Conservation (phyloP, 1,140 invertebrate genomes). For the Drosophila parvula region DNA sequence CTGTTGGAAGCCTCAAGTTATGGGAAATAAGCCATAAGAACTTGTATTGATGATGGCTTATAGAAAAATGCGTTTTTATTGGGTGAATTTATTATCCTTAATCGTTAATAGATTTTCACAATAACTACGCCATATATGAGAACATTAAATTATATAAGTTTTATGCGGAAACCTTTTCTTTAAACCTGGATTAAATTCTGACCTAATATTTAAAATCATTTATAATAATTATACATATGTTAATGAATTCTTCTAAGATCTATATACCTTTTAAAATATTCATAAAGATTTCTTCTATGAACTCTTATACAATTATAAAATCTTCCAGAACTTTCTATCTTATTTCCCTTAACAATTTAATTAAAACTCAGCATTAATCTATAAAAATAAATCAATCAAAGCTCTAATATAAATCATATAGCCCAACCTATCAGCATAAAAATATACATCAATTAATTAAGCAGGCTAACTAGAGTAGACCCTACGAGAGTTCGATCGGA, state of each 20-base stretch:
- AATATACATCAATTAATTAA: conserved; percentile 6
- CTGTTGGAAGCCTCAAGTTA: no score
- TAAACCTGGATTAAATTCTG: background rate
- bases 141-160: background rate
- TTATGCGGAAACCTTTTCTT: background rate
- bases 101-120: background rate
- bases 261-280: background rate
- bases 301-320: no score
- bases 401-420: background rate
- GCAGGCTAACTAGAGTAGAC: background rate
- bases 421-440: background rate
- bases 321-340: background rate
- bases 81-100: background rate
- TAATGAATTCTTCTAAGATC: background rate
- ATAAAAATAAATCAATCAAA: background rate
- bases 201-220: no score
- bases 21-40: background rate
- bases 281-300: background rate
- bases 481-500: background rate
- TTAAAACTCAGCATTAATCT: background rate
- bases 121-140: background rate
- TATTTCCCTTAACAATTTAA: background rate
- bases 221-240: background rate
- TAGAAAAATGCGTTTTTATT: background rate
- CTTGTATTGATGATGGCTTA: background rate